A percentile compares a stretch with the other conserved stretches of the same genome.
Conservation (phyloP, 2,888 invertebrate genomes). For the Drosophila vallismaia region DNA sequence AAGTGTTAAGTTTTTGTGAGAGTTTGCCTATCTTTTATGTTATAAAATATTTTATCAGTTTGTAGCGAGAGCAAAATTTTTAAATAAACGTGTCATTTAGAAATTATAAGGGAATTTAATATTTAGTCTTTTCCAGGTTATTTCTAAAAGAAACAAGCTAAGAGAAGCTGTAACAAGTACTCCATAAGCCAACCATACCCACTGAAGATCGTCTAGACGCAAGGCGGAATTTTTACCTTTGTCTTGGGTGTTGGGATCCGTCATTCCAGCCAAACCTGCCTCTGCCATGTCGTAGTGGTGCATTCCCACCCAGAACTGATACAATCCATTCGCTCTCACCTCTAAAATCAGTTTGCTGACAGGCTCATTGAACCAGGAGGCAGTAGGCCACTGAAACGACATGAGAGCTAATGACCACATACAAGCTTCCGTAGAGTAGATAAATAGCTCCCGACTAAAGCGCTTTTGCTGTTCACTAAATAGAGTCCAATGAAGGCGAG, state of each 20-base stretch:
- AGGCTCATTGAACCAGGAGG: conserved; percentile 54
- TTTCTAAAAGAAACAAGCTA: conserved; percentile 44
- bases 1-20: conserved; percentile 12
- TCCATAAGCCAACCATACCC: conserved; percentile 55
- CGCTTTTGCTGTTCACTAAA: conserved; percentile 59
- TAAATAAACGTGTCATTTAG: conserved; percentile 18
- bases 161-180: conserved; percentile 30
- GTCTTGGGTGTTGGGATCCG: conserved; percentile 38
- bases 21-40: conserved; percentile 3
- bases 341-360: conserved; percentile 56
- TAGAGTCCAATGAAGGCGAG: conserved; percentile 58
- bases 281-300: conserved; percentile 68
- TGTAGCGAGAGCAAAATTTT: neutral
- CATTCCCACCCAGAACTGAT: conserved; percentile 54
- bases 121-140: conserved; percentile 11
- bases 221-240: conserved; percentile 13
- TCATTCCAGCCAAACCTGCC: conserved; percentile 53
- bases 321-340: conserved; percentile 52
- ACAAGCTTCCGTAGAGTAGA: conserved; percentile 64
- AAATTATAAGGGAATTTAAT: neutral
- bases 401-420: conserved; percentile 31
- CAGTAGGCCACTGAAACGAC: conserved; percentile 48
- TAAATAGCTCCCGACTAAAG: conserved; percentile 56
- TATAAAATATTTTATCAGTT: conserved; percentile 1
- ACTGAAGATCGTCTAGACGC: conserved; percentile 54